These are phyloP conservation scores for Synaphobranchus kaupii DNA, from an alignment of 2,797 vertebrate species.

Conservation along the genomic window DNA sequence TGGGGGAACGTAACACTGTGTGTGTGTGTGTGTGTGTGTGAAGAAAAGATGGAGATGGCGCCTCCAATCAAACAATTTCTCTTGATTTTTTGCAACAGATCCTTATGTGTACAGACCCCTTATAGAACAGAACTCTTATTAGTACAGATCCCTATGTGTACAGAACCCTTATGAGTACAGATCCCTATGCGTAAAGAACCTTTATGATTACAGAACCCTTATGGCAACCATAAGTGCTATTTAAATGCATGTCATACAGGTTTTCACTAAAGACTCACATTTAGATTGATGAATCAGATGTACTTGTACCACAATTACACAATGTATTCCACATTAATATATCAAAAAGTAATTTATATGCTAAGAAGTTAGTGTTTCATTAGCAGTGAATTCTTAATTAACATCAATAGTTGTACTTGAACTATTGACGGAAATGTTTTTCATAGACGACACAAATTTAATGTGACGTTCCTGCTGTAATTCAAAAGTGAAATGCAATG, in stretches of 20 bases:
- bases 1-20: too few relatives aligned
- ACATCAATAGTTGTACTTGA: not conserved
- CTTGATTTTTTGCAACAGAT: too few relatives aligned
- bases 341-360: conserved; percentile 14
- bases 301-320: conserved; percentile 9
- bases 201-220: not conserved
- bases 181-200: not conserved
- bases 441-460: not conserved
- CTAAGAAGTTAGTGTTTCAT: not conserved
- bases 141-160: too few relatives aligned
- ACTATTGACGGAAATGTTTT: conserved; percentile 8
- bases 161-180: not conserved
- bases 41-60: not conserved
- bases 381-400: conserved; percentile 7
- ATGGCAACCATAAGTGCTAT: not conserved
- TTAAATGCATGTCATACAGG: not conserved
- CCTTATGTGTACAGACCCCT: too few relatives aligned
- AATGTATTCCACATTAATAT: not conserved
- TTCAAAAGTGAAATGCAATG: not conserved
- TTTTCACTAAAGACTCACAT: not conserved
- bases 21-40: too few relatives aligned
- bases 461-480: not conserved
- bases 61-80: not conserved
- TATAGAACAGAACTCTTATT: too few relatives aligned
- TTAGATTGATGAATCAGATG: conserved; percentile 16